These are phyloP conservation scores for Hydriomena furcata DNA, from an alignment of 2,888 invertebrate genomes.

Conservation along the genomic window DNA sequence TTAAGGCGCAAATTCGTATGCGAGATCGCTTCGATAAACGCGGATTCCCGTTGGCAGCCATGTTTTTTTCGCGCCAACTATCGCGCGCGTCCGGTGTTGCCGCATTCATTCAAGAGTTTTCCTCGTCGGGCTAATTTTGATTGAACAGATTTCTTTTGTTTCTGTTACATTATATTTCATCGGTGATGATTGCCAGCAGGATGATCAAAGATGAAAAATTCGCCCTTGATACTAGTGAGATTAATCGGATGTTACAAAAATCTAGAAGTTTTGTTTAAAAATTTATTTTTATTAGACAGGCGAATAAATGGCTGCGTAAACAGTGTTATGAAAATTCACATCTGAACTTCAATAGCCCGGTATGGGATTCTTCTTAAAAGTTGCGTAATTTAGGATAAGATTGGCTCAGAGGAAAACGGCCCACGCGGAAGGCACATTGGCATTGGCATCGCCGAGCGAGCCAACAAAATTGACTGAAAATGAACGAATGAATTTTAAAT, in stretches of 20 bases:
- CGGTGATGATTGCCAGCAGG: slow-evolving; percentile 48
- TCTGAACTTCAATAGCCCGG: slow-evolving; percentile 21
- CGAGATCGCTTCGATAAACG: slow-evolving; percentile 47
- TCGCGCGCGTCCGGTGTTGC: slow-evolving; percentile 56
- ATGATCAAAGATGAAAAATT: slow-evolving; percentile 53
- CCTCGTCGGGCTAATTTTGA: slow-evolving; percentile 61
- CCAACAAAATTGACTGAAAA: slow-evolving; percentile 38
- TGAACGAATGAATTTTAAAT: slow-evolving; percentile 43
- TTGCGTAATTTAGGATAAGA: slow-evolving; percentile 39
- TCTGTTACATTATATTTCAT: slow-evolving; percentile 48
- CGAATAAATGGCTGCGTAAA: slow-evolving; percentile 27
- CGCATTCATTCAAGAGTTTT: slow-evolving; percentile 57
- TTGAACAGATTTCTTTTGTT: slow-evolving; percentile 58
- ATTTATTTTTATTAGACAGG: slow-evolving; percentile 36
- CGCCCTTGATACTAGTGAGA: slow-evolving; percentile 41
- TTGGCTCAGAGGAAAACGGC: slow-evolving; percentile 36
- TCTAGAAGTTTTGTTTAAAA: slow-evolving; percentile 47
- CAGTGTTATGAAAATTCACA: slow-evolving; percentile 27
- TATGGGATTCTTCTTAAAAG: slow-evolving; percentile 25
- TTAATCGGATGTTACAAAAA: slow-evolving; percentile 52
- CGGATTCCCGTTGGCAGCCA: slow-evolving; percentile 55
- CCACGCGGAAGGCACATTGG: slow-evolving; percentile 23
- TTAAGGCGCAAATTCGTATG: slow-evolving; percentile 57
- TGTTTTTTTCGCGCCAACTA: slow-evolving; percentile 63
- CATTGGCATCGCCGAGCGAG: slow-evolving; percentile 24